These are phyloP conservation scores for Albula goreensis DNA, from an alignment of 2,113 vertebrate genomes.

Conservation along the genomic window DNA sequence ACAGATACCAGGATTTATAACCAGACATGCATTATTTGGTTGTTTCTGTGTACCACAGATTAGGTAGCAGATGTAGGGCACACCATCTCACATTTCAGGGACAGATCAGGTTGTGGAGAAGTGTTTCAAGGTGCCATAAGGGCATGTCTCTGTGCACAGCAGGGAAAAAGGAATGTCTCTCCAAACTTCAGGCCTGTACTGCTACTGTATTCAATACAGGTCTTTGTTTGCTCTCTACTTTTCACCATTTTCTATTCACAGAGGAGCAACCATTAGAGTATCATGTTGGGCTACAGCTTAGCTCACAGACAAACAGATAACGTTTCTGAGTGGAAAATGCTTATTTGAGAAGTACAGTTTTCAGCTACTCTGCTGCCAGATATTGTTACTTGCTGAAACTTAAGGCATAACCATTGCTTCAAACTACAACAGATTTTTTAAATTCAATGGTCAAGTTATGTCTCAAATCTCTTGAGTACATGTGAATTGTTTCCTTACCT, in stretches of 20 bases:
- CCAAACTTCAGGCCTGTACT: no score
- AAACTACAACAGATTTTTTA: background rate
- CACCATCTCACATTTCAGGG: background rate
- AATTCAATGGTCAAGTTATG: background rate
- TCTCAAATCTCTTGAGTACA: background rate
- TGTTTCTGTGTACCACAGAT: no score
- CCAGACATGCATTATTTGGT: no score
- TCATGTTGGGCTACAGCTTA: background rate
- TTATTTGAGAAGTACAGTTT: conserved; percentile 3
- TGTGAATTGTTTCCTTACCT: background rate
- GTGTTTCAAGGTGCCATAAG: no score
- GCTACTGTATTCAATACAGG: no score
- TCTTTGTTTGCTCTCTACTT: no score
- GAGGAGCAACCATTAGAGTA: no score
- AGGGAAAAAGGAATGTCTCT: no score
- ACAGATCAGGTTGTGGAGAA: background rate
- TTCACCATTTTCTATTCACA: no score
- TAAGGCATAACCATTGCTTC: background rate
- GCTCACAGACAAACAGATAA: background rate
- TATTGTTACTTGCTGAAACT: conserved; percentile 13
- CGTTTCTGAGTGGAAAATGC: background rate
- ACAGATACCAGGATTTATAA: no score
- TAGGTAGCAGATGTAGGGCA: no score
- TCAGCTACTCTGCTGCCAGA: conserved; percentile 3
- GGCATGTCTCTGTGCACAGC: no score